Evolutionary conservation across 2,797 vertebrate species (phyloP).

Genomic region (Falco peregrinus): DNA sequence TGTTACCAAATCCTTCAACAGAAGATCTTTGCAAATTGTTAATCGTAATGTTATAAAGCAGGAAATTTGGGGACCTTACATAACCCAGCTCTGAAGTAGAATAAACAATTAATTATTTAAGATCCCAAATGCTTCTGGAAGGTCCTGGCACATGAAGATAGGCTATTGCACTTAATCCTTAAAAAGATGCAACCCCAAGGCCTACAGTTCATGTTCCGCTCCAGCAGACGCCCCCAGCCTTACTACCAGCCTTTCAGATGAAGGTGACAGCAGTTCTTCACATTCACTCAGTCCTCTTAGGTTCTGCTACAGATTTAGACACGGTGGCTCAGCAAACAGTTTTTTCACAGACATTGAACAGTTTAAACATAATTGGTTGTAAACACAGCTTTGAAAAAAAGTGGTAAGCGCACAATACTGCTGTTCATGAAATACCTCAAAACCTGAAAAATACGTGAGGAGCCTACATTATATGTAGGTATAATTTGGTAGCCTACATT

Average conservation of each 20-base stretch:
- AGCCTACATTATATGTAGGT: not conserved
- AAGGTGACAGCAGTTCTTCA: not conserved
- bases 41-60: not conserved
- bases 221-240: accelerated
- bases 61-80: not conserved
- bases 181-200: not conserved
- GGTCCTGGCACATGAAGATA: not conserved
- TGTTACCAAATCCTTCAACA: not conserved
- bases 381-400: not conserved
- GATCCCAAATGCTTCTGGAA: not conserved
- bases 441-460: not conserved
- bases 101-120: not conserved
- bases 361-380: not conserved
- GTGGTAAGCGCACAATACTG: not conserved
- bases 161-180: not conserved
- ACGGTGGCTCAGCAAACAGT: not conserved
- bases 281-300: not conserved
- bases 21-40: not conserved
- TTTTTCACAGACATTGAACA: not conserved
- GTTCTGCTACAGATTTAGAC: not conserved
- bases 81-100: not conserved
- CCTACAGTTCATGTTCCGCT: not conserved
- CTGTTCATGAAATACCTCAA: not conserved
- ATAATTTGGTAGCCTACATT: not conserved
- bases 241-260: not conserved